A percentile compares a stretch with the other conserved stretches of the same genome.
Evolutionary conservation across 2,113 vertebrate species (phyloP).

Genomic region (Silurus meridionalis): DNA sequence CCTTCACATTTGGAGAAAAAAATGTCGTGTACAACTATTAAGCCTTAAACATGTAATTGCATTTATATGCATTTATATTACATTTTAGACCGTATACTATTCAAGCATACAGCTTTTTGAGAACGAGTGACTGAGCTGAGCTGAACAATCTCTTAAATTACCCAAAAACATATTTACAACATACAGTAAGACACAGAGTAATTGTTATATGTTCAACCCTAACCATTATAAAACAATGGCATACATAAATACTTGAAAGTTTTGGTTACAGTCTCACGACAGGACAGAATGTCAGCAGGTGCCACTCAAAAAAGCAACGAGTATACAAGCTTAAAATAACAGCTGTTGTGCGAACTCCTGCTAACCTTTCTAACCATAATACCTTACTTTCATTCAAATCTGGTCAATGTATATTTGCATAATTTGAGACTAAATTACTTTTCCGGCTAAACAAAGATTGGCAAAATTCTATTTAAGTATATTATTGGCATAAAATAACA

Average conservation of each 20-base stretch:
- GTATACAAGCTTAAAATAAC: background rate
- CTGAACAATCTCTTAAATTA: background rate
- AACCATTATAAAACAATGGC: slow-evolving; percentile 4
- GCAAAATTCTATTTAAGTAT: background rate
- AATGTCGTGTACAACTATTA: background rate
- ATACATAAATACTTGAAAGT: background rate
- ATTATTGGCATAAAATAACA: background rate
- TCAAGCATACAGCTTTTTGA: background rate
- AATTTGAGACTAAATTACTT: background rate
- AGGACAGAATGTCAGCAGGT: background rate
- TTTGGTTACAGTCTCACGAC: background rate
- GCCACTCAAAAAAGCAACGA: background rate
- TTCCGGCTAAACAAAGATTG: background rate
- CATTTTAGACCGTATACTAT: background rate
- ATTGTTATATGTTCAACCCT: background rate
- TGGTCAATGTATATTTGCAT: background rate
- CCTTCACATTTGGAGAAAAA: background rate
- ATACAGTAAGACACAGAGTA: background rate
- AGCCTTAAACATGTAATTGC: background rate
- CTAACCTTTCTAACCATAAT: background rate
- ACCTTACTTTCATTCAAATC: background rate
- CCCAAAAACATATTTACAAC: background rate
- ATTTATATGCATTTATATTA: background rate
- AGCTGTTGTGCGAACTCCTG: background rate
- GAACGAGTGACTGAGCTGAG: background rate